Conservation (phyloP, 2,797 vertebrate species). For the Poecilia picta region DNA sequence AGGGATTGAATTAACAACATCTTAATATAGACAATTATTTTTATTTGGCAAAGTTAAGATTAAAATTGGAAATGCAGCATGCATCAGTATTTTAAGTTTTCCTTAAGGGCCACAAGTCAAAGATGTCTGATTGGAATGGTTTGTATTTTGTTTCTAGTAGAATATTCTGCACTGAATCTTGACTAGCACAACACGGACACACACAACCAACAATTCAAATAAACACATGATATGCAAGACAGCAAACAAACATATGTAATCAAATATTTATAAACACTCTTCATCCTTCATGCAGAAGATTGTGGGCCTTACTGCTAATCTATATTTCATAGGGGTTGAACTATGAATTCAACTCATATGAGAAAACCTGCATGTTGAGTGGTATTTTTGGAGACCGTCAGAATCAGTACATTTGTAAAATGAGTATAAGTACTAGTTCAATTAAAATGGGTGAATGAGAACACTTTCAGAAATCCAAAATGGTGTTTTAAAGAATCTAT, state of each 20-base stretch:
- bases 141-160: neutral
- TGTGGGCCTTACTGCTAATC: neutral
- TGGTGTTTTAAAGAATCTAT: neutral
- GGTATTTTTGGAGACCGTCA: neutral
- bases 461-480: neutral
- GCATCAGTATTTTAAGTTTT: neutral
- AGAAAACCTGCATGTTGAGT: neutral
- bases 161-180: neutral
- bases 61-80: neutral
- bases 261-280: neutral
- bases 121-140: neutral
- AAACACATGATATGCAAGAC: neutral
- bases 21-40: neutral
- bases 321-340: neutral
- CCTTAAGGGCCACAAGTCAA: neutral
- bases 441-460: neutral
- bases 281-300: conserved; percentile 9
- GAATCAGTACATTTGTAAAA: neutral
- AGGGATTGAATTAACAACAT: no score
- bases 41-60: neutral
- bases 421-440: neutral
- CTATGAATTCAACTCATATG: neutral
- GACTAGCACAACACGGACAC: neutral
- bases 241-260: neutral
- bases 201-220: neutral